A percentile compares a stretch with the other conserved stretches of the same genome.
Evolutionary conservation across 1,140 invertebrate species (phyloP).

Genomic region (Drosophila pseudoananassae): DNA sequence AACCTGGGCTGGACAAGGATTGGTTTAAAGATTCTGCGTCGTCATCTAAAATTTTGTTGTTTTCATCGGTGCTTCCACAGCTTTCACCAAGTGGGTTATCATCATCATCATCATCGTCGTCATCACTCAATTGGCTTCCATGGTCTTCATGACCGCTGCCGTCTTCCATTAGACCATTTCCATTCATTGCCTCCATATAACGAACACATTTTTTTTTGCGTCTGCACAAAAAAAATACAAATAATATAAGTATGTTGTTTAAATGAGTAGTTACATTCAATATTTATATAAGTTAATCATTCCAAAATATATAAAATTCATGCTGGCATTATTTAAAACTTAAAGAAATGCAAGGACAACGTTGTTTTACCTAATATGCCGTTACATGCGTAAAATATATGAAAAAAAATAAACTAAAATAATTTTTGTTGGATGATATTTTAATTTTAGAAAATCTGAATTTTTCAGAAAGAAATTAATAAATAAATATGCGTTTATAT

Average conservation of each 20-base stretch:
- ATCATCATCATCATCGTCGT: conserved; percentile 89
- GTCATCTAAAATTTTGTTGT: conserved; percentile 88
- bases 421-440: background rate
- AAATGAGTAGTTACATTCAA: background rate
- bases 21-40: conserved; percentile 87
- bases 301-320: conserved; percentile 30
- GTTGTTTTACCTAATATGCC: background rate
- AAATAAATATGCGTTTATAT: too few relatives aligned
- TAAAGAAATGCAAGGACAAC: background rate
- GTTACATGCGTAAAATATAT: background rate
- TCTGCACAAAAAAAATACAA: conserved; percentile 85
- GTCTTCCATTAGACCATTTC: conserved; percentile 84
- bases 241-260: conserved; percentile 14
- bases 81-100: conserved; percentile 88
- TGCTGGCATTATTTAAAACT: conserved; percentile 1
- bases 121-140: conserved; percentile 85
- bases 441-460: too few relatives aligned
- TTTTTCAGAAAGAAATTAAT: too few relatives aligned
- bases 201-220: conserved; percentile 99
- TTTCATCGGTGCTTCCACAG: conserved; percentile 87
- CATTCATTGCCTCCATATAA: conserved; percentile 90
- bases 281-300: conserved; percentile 42
- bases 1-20: conserved; percentile 91
- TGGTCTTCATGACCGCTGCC: conserved; percentile 84
- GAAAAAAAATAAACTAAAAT: background rate